Conservation (phyloP, 2,113 vertebrate genomes). For the Callocephalon fimbriatum region DNA sequence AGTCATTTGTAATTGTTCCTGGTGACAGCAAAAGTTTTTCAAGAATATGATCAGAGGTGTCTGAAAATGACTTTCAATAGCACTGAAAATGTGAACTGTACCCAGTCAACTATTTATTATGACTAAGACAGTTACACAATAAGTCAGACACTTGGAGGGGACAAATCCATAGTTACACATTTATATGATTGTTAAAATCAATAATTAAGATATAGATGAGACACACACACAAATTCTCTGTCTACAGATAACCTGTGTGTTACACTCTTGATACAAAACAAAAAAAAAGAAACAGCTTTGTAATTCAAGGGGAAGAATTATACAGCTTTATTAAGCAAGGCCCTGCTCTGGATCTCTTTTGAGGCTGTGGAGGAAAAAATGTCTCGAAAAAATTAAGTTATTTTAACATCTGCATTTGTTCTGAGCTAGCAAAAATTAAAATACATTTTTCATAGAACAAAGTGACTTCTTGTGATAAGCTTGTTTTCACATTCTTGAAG, state of each 20-base stretch:
- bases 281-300: background rate
- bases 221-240: background rate
- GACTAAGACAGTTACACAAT: background rate
- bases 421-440: background rate
- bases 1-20: background rate
- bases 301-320: background rate
- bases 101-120: background rate
- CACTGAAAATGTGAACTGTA: background rate
- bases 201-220: background rate
- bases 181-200: background rate
- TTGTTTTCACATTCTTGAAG: background rate
- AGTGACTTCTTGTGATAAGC: background rate
- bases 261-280: background rate
- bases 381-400: background rate
- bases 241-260: background rate
- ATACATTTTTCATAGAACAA: background rate
- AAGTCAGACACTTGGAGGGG: background rate
- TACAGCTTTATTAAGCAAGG: background rate
- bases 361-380: background rate
- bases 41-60: background rate
- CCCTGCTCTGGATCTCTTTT: background rate
- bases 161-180: background rate
- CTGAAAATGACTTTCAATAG: background rate
- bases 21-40: constrained; percentile 10
- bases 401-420: constrained; percentile 7